These are phyloP conservation scores for Taxidea taxus DNA, from an alignment of 2,113 vertebrate genomes.

Conservation along the genomic window DNA sequence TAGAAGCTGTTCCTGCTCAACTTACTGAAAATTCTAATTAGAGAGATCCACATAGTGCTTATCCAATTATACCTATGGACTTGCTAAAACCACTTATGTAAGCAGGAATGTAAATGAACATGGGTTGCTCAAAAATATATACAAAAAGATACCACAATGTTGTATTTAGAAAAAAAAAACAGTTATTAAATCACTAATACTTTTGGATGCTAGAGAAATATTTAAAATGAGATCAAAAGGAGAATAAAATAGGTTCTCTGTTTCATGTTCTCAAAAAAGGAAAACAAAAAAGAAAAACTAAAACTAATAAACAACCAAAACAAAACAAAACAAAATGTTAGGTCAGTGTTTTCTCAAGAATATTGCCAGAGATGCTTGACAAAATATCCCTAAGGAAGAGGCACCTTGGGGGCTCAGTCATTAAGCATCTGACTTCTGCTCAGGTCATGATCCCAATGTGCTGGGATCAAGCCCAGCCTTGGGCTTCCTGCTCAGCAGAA, in stretches of 20 bases:
- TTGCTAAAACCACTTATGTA: constrained; percentile 20
- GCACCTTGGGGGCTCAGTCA: no score
- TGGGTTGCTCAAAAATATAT: neutral
- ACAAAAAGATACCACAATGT: neutral
- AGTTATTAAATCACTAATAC: neutral
- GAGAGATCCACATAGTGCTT: constrained; percentile 1
- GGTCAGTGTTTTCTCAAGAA: neutral
- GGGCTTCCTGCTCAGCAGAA: no score
- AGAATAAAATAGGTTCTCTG: neutral
- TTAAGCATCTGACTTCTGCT: no score
- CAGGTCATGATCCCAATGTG: no score
- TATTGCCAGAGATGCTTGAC: neutral
- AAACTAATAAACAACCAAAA: neutral
- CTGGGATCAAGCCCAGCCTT: no score
- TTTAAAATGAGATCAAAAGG: constrained; percentile 8
- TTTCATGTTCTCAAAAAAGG: neutral
- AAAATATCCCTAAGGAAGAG: neutral
- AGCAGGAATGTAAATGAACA: constrained; percentile 41
- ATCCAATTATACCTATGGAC: constrained; percentile 49
- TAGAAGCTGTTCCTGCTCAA: neutral
- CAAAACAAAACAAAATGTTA: neutral
- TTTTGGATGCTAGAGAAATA: neutral
- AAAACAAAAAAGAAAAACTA: neutral
- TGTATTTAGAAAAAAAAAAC: neutral
- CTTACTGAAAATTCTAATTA: constrained; percentile 60